Base-by-base conservation (phyloP, 2,113 vertebrate species). In the Ceyx margarethae region DNA sequence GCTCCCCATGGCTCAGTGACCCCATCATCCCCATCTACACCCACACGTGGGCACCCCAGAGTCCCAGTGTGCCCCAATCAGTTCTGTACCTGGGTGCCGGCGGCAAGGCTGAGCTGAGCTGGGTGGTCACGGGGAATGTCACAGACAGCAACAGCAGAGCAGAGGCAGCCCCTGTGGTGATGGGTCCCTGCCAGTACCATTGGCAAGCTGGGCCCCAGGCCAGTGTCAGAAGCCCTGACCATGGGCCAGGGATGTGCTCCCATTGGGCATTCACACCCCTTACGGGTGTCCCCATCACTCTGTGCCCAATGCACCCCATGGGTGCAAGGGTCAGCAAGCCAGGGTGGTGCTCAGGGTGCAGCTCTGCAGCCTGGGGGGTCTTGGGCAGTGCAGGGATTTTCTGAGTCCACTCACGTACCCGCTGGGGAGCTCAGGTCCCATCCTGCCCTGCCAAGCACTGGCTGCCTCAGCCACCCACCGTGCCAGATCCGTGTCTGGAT, bases 121-220 rank as follows among this genome's bases (percentile, higher is more conserved):
- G 84, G 65, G 18, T 25, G 0, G 84, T 90, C 68, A 66, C 5
- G 0, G 74, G 76, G 51, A 65, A 35, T 1, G 51, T 91, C 90
- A 96, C 93, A 17, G 93, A 96, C 93, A 95, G 91, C 68, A 14
- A 93, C 96, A 96, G 94, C 96, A 96, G 96, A 94, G 76, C 11
- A 0, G 64, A 81, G 74, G 22, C 81, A 74, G 90, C 45, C 62
- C 53, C 91, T 5, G 51, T 1, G 2, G 83, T 4, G 1, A 83
- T 4, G 73, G 69, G 76, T 1, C 26, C 65, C 60, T 0, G 91
- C 89, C 94, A 95, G 76, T 2, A 3, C 58, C 75, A 65, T 85
- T 0, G 0, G 82, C 65, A 87, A 79, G 85, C 56, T 5, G 25
- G 74, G 21, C 53, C 23, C 33, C 7, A 81, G 31, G 37, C 11